Evolutionary conservation across 2,797 vertebrate genomes (phyloP).

Genomic region (Stomatorhinus walkeri): DNA sequence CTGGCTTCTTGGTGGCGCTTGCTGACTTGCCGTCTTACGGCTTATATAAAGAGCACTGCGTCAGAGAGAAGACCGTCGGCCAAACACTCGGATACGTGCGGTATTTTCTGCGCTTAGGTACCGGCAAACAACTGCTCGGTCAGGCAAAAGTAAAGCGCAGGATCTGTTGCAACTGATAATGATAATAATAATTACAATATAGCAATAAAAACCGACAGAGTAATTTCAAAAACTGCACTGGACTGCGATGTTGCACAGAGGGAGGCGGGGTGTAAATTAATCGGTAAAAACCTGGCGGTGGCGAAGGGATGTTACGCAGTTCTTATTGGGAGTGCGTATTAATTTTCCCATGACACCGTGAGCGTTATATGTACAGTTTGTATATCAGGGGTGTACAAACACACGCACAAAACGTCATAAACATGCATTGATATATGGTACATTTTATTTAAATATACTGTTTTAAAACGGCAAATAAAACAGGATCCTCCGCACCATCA

Average conservation of each 20-base stretch:
- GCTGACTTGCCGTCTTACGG: neutral
- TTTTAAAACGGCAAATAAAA: neutral
- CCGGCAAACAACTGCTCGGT: constrained; percentile 7
- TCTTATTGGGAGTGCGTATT: constrained; percentile 39
- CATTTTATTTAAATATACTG: neutral
- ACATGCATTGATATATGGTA: neutral
- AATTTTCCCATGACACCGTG: constrained; percentile 27
- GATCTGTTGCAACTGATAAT: neutral
- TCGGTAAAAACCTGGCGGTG: constrained; percentile 56
- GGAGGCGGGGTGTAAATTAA: constrained; percentile 37
- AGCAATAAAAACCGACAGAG: constrained; percentile 38
- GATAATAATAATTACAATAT: constrained; percentile 20
- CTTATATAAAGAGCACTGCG: constrained; percentile 61
- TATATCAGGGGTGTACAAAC: neutral
- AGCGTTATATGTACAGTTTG: neutral
- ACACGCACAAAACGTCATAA: neutral
- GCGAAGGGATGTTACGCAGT: constrained; percentile 58
- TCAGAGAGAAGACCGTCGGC: constrained; percentile 51
- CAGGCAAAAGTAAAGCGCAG: constrained; percentile 14
- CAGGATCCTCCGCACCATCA: neutral
- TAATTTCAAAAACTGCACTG: neutral
- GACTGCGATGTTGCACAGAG: constrained; percentile 38
- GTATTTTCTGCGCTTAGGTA: constrained; percentile 48
- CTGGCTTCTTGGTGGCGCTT: neutral
- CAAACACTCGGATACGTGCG: constrained; percentile 38